phyloP scores from a whole-genome alignment of 2,888 invertebrate species.

The Acrocyrtus sp. region DNA sequence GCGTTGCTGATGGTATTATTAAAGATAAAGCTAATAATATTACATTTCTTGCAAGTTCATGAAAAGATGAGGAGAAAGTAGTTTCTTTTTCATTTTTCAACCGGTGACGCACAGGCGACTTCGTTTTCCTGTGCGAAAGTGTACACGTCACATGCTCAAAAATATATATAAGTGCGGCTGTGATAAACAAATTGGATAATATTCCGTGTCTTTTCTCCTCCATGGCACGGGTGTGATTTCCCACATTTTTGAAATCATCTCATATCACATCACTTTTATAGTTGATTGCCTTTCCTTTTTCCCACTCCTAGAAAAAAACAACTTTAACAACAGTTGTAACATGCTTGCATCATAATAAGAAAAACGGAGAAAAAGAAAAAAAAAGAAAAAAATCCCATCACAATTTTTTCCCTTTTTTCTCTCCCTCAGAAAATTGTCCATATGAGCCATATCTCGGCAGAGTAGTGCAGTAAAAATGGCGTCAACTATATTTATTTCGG shows the following conservation, averaged over 20 bases:
- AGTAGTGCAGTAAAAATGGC: constrained; percentile 60
- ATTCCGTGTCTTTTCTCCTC: constrained; percentile 5
- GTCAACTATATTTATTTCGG: constrained; percentile 63
- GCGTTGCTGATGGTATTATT: constrained; percentile 38
- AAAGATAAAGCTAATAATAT: constrained; percentile 38
- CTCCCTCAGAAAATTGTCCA: too few relatives aligned
- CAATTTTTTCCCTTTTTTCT: too few relatives aligned
- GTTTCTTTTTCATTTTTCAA: constrained; percentile 12
- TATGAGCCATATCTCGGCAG: too few relatives aligned
- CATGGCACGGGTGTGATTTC: constrained; percentile 30
- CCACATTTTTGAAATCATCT: constrained; percentile 34
- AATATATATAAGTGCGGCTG: too few relatives aligned
- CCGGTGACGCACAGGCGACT: too few relatives aligned
- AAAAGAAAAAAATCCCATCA: too few relatives aligned
- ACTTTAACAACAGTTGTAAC: constrained; percentile 37
- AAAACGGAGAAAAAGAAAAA: too few relatives aligned
- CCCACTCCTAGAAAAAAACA: background rate
- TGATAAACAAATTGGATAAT: too few relatives aligned
- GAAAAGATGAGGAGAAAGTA: constrained; percentile 26
- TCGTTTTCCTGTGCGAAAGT: too few relatives aligned
- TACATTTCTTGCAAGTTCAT: constrained; percentile 43
- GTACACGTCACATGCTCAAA: too few relatives aligned
- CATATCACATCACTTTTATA: constrained; percentile 34
- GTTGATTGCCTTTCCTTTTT: constrained; percentile 23
- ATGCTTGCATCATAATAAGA: constrained; percentile 13